Base-by-base conservation (phyloP, 2,888 invertebrate genomes). In the Nebria brevicollis region DNA sequence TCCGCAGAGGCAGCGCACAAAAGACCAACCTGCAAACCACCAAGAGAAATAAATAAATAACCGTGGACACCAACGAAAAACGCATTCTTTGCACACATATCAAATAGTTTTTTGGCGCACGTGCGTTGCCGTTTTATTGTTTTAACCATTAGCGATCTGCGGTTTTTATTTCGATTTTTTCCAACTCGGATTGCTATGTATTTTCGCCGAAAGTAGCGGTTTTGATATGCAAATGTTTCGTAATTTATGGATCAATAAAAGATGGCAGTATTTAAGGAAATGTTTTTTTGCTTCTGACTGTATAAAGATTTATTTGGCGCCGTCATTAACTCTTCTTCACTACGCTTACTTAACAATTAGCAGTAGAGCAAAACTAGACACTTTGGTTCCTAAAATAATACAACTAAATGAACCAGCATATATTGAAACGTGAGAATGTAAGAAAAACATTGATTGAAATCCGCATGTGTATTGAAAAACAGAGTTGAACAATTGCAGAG, bases 71-170 rank as follows among this genome's bases (percentile, higher is more conserved):
- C 68, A 54, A 54, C 54, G 54, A 54, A 54, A 73, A 73, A 73
- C 20, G 43, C 73, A 73, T 73, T 43, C 66, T 34, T 75, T 79
- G 75, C 79, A 54, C 79, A 79, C 79, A 79, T 75, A 79, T 79
- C 66, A 79, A 79, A 79, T 75, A 41, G 79, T 79, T 79, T 79
- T 79, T 79, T 66, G 79, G 41, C 34, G 66, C 79, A 79, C 79
- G 79, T 79, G 79, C 75, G 79, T 15, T 66, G 66, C 41, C 15
- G 20, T 68, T 25, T 68, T 54, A 25, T 25, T 68, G 25, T 70
- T 26, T 34, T 26, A 70, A 70, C 7, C 26, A 70, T 70, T 26
- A 5, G 34, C 34, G 70, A 15, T 3, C 34, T 25, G 15, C 70
- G n/a, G 25, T 34, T 54, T 54, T 54, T 54, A 54, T 54, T 54